Evolutionary conservation across 2,113 vertebrate genomes (phyloP), one percentile per base, ranked within the genome.

Genomic region (Oxygymnocypris stewartii): DNA sequence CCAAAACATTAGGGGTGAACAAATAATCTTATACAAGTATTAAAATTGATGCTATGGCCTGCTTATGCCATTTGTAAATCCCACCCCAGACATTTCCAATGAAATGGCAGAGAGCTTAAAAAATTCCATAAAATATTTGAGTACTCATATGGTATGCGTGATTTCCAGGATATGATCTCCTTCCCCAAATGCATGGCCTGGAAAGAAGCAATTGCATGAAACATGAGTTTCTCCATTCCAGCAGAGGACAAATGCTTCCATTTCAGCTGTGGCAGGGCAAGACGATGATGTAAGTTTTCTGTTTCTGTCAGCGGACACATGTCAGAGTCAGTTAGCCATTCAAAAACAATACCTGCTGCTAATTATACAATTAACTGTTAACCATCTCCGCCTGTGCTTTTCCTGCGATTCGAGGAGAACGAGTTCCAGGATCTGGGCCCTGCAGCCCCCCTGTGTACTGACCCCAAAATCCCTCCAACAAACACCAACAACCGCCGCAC

Each of bases 321-420:
- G 78, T 87, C 80, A 49, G 73, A 89, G 42, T 85, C 79, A 87
- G 74, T 79, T 76, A 87, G 42, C 86, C 85, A 81, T 87, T 89
- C 67, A 84, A 88, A 86, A 89, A 87, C 84, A 88, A 89, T 88
- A 85, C 84, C 88, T 86, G 84, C 88, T 87, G 84, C 79, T 89
- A 89, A 89, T 87, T 89, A 89, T 54, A 61, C 84, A 74, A 84
- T 86, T 88, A 84, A 37, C 77, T 85, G 65, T 84, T 80, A 31
- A 86, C 82, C 76, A 61, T 59, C 75, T 77, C 77, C 47, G 65
- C 14, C 65, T 49, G 79, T 40, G 25, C 51, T 82, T 63, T 67
- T 82, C 59, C 59, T 20, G 42, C 11, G 63, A 71, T 18, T 54
- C n/a, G 20, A 82, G 44, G 65, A 82, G 75, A 84, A 83, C 65